Conservation (phyloP, 2,888 invertebrate species). For the Andrena fulva region DNA sequence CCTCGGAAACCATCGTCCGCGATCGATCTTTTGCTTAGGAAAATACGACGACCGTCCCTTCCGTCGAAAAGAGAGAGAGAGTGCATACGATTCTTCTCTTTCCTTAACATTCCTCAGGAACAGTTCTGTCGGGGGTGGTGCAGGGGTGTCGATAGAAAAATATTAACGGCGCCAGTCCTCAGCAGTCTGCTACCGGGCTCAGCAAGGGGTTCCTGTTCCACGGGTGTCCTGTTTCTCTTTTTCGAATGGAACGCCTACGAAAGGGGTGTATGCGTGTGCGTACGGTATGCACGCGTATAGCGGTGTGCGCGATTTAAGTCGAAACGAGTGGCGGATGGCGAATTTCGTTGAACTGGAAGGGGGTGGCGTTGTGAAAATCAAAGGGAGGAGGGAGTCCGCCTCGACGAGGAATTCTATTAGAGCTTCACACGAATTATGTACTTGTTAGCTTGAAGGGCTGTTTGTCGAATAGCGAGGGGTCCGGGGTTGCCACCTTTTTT, state of each 20-base stretch:
- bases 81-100: background rate
- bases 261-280: constrained; percentile 15
- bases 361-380: background rate
- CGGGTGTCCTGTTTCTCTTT: background rate
- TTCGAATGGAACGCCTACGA: constrained; percentile 23
- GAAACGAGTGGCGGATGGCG: background rate
- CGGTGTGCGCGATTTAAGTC: constrained; percentile 19
- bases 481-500: no score
- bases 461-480: no score
- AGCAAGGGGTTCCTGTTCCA: background rate
- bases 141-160: constrained; percentile 22
- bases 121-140: no score
- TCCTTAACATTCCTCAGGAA: background rate
- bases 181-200: constrained; percentile 13
- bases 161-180: constrained; percentile 32
- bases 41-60: background rate
- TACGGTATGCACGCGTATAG: background rate
- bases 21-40: constrained; percentile 3
- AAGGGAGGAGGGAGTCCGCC: background rate
- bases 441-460: no score
- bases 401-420: background rate
- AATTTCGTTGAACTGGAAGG: background rate
- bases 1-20: background rate
- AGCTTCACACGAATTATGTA: no score
- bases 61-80: background rate